Base-by-base conservation (phyloP, 1,140 invertebrate species). In the Maniola jurtina region DNA sequence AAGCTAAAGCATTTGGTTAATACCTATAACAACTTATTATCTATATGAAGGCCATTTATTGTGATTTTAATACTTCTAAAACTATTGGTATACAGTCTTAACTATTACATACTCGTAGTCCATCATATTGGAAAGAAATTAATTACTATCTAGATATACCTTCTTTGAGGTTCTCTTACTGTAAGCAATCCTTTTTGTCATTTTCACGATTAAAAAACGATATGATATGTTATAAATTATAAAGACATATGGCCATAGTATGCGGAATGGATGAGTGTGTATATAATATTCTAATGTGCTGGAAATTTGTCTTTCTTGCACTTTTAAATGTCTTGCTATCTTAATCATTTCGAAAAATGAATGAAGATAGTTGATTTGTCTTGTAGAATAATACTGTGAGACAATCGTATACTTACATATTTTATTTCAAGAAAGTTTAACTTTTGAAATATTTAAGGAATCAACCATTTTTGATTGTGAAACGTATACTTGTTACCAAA, bases 21-120 rank as follows among this genome's bases (percentile, higher is more conserved):
- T 55, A 25, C 34, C 61, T 61, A 66, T 36, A 60, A 60, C 61
- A 14, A 45, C 48, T 67, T 60, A 60, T 60, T 68, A 68, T 68
- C 61, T 16, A 35, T 68, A 64, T 58, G 25, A 63, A 63, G 61
- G 61, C 50, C 61, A 55, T 63, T 16, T 60, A 34, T 60, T 48
- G 35, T 34, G 42, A 8, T n/a, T 45, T 11, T 45, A 13, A 45
- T 45, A 45, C 1, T 45, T 11, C 9, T 45, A 45, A 45, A 45
- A 45, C 42, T 45, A 45, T 45, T 45, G 42, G 42, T 45, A 45
- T 45, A 45, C 42, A 45, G 42, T 45, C 42, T 45, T 45, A 45
- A 11, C 42, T 9, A 38, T 38, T 38, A 38, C 7, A 9, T 45
- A n/a, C n/a, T n/a, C n/a, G n/a, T n/a, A 45, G 42, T 45, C 42